Evolutionary conservation across 2,888 invertebrate species (phyloP), one percentile per base, ranked within the genome.

Genomic region (Callyntrura guangdongensis): DNA sequence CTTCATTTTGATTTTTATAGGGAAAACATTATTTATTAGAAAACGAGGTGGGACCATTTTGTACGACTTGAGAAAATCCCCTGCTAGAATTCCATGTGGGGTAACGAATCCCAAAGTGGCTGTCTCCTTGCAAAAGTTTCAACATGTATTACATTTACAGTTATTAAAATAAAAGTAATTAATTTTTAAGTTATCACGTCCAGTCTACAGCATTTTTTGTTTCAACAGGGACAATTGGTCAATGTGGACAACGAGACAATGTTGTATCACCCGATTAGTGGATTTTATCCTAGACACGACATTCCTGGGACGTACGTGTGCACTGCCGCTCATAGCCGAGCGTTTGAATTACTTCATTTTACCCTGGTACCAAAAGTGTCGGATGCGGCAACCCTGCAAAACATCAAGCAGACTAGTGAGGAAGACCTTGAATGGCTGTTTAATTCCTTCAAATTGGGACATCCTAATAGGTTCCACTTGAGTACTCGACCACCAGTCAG

Each of bases 71-170:
- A 45, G 90, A 6, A 93, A 93, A 84, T 92, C 93, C 9, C 91
- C 91, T 0, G 91, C 93, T 0, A 77, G 93, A 84, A 93, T 93
- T 27, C 93, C 93, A 12, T 93, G 93, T 81, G 91, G 92, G 36
- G 93, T 93, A 4, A 93, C 92, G 2, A 92, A 92, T 87, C 93
- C 93, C 0, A 91, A 88, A 81, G 91, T 92, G n/a, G 89, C 93
- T 0, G 93, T 93, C 0, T 92, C 93, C 0, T 56, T 93, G 0
- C 93, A 93, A 83, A 93, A 93, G 69, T 92, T 92, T 77, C 91
- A 90, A 22, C 90, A 91, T 67, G 93, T 93, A 91, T 82, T 72
- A 9, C 0, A 1, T 36, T 45, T 14, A 20, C 3, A 1, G 36
- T 45, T 67, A 67, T 6, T 27, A 27, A 11, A n/a, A n/a, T n/a